phyloP scores from a whole-genome alignment of 1,140 invertebrate genomes.

The Drosophila auraria region DNA sequence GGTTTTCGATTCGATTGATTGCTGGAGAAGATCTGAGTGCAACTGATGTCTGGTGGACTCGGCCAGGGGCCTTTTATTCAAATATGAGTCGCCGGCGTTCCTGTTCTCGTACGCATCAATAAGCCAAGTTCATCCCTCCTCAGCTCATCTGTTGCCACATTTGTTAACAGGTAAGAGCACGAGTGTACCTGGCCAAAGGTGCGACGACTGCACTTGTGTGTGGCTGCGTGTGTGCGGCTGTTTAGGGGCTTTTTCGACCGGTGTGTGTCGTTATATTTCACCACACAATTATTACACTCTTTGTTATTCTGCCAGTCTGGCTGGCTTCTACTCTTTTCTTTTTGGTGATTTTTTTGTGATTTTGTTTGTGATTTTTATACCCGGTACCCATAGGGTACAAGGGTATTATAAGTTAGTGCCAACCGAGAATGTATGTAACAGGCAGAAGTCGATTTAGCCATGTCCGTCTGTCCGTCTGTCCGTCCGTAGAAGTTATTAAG shows the following conservation, averaged over 20 bases:
- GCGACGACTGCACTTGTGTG: constrained; percentile 17
- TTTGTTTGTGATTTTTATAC: no score
- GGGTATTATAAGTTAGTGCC: no score
- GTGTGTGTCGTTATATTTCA: constrained; percentile 38
- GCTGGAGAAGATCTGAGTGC: constrained; percentile 34
- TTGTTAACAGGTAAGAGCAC: not conserved
- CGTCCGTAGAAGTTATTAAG: no score
- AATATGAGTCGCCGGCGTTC: constrained; percentile 38
- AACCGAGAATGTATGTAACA: no score
- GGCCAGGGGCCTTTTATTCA: constrained; percentile 43
- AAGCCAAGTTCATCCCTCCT: constrained; percentile 9
- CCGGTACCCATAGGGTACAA: no score
- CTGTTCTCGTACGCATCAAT: constrained; percentile 58
- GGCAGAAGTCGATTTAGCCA: no score
- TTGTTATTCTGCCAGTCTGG: constrained; percentile 26
- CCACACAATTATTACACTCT: constrained; percentile 47
- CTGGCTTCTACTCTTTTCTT: not conserved
- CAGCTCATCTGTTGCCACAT: not conserved
- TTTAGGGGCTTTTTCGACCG: constrained; percentile 49
- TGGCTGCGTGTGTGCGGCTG: constrained; percentile 1
- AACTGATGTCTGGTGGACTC: constrained; percentile 39
- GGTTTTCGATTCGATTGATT: constrained; percentile 12
- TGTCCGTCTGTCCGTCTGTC: no score
- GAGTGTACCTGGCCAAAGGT: constrained; percentile 3
- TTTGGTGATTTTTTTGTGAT: constrained; percentile 2